A percentile compares a stretch with the other conserved stretches of the same genome.
phyloP scores from a whole-genome alignment of 2,113 vertebrate genomes.

The Elephas maximus region DNA sequence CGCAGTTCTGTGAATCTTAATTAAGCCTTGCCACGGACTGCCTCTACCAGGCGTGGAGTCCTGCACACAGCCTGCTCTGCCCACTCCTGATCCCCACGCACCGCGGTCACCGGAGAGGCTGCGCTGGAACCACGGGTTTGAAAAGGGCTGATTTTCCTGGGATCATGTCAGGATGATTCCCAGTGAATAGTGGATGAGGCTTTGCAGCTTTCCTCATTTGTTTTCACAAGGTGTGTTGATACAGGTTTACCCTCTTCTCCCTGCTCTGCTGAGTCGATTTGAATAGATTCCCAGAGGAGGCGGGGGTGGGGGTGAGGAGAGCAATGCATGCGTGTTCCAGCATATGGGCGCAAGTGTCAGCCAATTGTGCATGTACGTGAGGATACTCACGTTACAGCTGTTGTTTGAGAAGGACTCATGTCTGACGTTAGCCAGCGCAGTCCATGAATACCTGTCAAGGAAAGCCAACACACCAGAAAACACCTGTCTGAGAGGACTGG shows the following conservation, averaged over 20 bases:
- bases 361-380: not conserved
- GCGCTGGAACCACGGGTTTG: not conserved
- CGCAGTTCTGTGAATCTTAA: slow-evolving; percentile 88
- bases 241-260: not conserved
- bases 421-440: not conserved
- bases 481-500: not conserved
- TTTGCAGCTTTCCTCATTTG: slow-evolving; percentile 73
- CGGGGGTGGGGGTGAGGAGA: not conserved
- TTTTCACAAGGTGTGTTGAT: slow-evolving; percentile 43
- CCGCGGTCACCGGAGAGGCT: not conserved
- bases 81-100: not conserved
- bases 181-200: slow-evolving; percentile 84
- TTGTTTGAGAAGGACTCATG: not conserved
- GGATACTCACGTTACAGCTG: not conserved
- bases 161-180: slow-evolving; percentile 80
- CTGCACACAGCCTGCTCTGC: slow-evolving; percentile 57
- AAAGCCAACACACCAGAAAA: not conserved
- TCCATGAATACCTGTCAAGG: fast-evolving
- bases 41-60: slow-evolving; percentile 79
- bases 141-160: slow-evolving; percentile 52
- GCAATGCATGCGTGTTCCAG: fast-evolving
- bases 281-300: not conserved
- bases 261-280: not conserved
- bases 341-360: not conserved
- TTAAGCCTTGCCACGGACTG: slow-evolving; percentile 84